Conservation (phyloP, 2,113 vertebrate genomes). For the Uria aalge region DNA sequence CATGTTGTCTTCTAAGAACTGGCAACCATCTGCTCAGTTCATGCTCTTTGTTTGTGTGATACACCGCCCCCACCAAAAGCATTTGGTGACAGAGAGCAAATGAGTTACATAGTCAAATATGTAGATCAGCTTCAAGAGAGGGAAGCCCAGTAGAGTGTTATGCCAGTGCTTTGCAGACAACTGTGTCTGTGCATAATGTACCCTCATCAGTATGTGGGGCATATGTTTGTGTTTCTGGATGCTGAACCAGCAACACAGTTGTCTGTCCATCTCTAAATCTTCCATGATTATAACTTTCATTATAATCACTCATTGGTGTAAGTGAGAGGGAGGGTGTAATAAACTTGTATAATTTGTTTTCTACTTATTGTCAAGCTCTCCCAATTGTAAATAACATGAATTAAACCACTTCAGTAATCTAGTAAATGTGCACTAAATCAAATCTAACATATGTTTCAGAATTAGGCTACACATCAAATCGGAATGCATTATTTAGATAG, state of each 20-base stretch:
- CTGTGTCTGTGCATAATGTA: not conserved
- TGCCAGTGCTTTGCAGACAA: not conserved
- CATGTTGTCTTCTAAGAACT: not conserved
- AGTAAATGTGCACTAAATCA: not conserved
- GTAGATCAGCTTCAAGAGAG: not conserved
- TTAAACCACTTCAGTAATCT: not conserved
- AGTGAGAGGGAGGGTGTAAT: not conserved
- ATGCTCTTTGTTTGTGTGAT: not conserved
- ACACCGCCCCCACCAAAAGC: not conserved
- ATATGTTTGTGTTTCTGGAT: not conserved
- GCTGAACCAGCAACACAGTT: not conserved
- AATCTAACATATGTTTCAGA: not conserved
- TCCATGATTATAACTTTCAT: not conserved
- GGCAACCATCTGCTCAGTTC: not conserved
- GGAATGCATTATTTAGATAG: not conserved
- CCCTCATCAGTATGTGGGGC: not conserved
- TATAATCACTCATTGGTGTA: not conserved
- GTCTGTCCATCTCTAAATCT: not conserved
- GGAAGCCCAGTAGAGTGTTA: not conserved
- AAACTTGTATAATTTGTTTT: slow-evolving; percentile 15
- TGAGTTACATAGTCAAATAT: not conserved
- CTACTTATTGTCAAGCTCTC: not conserved
- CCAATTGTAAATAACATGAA: not conserved
- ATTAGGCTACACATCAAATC: not conserved
- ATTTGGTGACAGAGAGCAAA: not conserved